Percentiles rank a stretch among this genome's conserved stretches.
These are phyloP conservation scores for Orchestes rusci DNA, from an alignment of 2,888 invertebrate genomes.

Conservation along the genomic window DNA sequence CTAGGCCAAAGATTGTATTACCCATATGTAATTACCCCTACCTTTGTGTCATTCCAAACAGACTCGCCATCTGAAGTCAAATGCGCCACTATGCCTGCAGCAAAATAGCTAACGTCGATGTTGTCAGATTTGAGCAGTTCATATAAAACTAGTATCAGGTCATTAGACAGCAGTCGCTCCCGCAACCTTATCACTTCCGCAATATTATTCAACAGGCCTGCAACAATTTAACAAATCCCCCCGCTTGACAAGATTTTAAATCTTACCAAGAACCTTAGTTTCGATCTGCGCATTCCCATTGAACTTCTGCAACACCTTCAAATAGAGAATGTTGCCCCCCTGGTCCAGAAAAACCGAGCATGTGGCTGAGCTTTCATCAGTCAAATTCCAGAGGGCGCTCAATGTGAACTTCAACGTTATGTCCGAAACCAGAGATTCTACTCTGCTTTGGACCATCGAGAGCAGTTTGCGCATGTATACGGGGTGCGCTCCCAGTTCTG, in stretches of 20 bases:
- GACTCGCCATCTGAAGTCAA: slow-evolving; percentile 53
- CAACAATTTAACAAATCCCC: no score
- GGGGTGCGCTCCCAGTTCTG: slow-evolving; percentile 56
- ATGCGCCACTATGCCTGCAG: slow-evolving; percentile 66
- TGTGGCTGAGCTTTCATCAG: slow-evolving; percentile 67
- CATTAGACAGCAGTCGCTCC: slow-evolving; percentile 34
- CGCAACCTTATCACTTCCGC: slow-evolving; percentile 55
- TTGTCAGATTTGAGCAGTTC: slow-evolving; percentile 48
- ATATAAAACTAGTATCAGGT: slow-evolving; percentile 33
- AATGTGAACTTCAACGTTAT: slow-evolving; percentile 70
- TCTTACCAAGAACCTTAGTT: slow-evolving; percentile 54
- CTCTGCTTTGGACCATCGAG: slow-evolving; percentile 48
- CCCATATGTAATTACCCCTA: no score
- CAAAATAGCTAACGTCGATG: slow-evolving; percentile 65
- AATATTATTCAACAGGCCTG: slow-evolving; percentile 62
- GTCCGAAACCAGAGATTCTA: slow-evolving; percentile 46
- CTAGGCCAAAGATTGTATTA: slow-evolving; percentile 7
- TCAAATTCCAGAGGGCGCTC: slow-evolving; percentile 71
- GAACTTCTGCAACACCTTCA: slow-evolving; percentile 58
- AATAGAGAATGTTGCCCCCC: slow-evolving; percentile 59
- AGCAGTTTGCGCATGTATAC: slow-evolving; percentile 63
- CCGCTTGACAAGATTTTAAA: background rate
- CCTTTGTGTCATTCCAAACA: no score
- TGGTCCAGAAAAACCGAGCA: slow-evolving; percentile 61
- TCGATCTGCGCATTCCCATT: slow-evolving; percentile 59